Percentiles rank a stretch among this genome's conserved stretches.
phyloP scores from a whole-genome alignment of 2,888 invertebrate genomes.

The Drosophila lacicola region DNA sequence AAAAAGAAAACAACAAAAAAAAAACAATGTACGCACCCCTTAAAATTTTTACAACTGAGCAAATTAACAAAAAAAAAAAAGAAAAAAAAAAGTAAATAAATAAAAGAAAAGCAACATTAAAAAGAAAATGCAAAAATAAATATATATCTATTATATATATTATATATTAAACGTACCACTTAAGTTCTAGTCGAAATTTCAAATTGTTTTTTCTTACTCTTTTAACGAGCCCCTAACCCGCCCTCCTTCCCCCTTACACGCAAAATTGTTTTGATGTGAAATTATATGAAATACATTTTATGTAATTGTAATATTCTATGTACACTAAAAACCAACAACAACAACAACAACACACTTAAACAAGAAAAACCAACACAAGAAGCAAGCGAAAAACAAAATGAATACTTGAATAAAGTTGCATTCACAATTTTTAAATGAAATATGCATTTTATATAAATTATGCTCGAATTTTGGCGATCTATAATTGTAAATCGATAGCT shows the following conservation, averaged over 20 bases:
- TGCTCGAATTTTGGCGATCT: background rate
- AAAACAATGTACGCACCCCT: background rate
- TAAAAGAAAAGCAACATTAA: conserved; percentile 18
- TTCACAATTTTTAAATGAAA: conserved; percentile 81
- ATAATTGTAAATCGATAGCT: conserved; percentile 4
- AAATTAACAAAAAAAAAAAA: conserved; percentile 17
- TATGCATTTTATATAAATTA: background rate
- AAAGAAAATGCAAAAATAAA: background rate
- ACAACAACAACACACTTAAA: conserved; percentile 43
- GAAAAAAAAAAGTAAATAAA: conserved; percentile 4
- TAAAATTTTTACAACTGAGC: conserved; percentile 12
- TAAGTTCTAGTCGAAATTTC: conserved; percentile 84
- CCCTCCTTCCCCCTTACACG: background rate
- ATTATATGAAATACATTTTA: conserved; percentile 73
- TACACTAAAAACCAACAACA: conserved; percentile 63
- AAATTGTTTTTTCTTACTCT: conserved; percentile 63
- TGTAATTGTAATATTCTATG: conserved; percentile 77
- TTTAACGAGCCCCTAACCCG: conserved; percentile 8
- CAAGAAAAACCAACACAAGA: conserved; percentile 42
- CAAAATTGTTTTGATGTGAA: conserved; percentile 78
- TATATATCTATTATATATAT: conserved; percentile 20
- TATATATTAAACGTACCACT: conserved; percentile 59
- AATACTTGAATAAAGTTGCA: conserved; percentile 84
- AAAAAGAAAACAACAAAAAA: conserved; percentile 16
- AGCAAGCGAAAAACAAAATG: conserved; percentile 62